Base-by-base conservation (phyloP, 2,888 invertebrate genomes). In the Arctia plantaginis region DNA sequence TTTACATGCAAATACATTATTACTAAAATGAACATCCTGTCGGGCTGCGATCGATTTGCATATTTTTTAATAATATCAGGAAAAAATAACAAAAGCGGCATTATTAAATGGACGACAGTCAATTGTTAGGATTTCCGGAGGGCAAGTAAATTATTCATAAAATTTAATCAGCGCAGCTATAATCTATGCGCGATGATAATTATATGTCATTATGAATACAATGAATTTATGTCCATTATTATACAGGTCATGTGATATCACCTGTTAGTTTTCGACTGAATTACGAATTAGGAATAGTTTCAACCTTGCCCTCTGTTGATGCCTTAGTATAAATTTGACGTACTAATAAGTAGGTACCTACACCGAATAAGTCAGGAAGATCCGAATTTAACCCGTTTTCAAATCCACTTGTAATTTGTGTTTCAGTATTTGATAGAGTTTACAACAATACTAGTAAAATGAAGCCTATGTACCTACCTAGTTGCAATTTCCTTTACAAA, bases 1-100 rank as follows among this genome's bases (percentile, higher is more conserved):
- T 95, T 95, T 93, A 94, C 93, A 95, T 95, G 94, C 92, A 93
- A 95, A 95, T 95, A 93, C 91, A 91, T 93, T 93, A 94, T 93
- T 92, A 94, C 93, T 89, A 94, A 95, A 95, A 94, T 91, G 93
- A 92, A 89, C 95, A 94, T 95, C 95, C 95, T 93, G 94, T 90
- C 89, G 88, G 88, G 84, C 80, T 87, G 87, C 92, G 89, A 94
- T 95, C 91, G 95, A 95, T 95, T 95, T 94, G 95, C 95, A 95
- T 95, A 95, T 95, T 95, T 95, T 93, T 95, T 94, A 91, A 93
- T 94, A 93, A 94, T 91, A 93, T 94, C 91, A 92, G 89, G 89
- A 88, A 90, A 91, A 91, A 91, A 91, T 89, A 93, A 94, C 94
- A 94, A 94, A 92, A 92, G 91, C 86, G 84, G 86, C 89, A 86